Conservation (phyloP, 2,113 vertebrate species). For the Calidris pygmaea region DNA sequence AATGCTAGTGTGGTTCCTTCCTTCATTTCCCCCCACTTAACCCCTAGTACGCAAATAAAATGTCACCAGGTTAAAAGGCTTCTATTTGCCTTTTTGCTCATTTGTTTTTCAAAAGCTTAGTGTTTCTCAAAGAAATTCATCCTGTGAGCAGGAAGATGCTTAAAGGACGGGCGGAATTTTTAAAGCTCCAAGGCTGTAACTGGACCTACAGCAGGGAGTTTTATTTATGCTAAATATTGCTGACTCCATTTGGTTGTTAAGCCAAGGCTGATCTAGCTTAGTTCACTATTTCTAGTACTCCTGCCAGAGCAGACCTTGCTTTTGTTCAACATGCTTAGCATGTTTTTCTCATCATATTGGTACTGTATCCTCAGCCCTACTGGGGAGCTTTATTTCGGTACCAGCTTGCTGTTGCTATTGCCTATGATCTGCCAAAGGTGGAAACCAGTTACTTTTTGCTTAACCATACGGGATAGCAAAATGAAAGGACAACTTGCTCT, state of each 20-base stretch:
- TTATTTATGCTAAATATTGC: conserved; percentile 61
- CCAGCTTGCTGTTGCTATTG: conserved; percentile 60
- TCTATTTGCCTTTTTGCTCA: neutral
- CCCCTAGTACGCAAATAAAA: neutral
- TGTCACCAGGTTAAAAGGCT: neutral
- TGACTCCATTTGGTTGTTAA: conserved; percentile 27
- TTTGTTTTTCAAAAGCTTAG: neutral
- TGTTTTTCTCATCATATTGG: conserved; percentile 35
- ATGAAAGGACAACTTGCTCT: conserved; percentile 9
- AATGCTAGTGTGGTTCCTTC: neutral
- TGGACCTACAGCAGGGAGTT: neutral
- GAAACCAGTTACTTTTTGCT: conserved; percentile 19
- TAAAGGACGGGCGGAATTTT: neutral
- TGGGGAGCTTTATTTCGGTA: conserved; percentile 50
- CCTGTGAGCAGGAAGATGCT: neutral
- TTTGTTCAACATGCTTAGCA: conserved; percentile 15
- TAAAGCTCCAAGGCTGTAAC: neutral
- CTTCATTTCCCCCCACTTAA: neutral
- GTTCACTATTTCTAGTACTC: conserved; percentile 2
- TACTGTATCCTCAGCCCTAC: neutral
- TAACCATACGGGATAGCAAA: conserved; percentile 2
- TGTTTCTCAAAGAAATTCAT: neutral
- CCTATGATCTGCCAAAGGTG: neutral
- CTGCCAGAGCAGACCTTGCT: conserved; percentile 31
- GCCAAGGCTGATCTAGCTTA: conserved; percentile 23